Conservation (phyloP, 64 coral and sea anemone genomes). For the Exaiptasia diaphana region DNA sequence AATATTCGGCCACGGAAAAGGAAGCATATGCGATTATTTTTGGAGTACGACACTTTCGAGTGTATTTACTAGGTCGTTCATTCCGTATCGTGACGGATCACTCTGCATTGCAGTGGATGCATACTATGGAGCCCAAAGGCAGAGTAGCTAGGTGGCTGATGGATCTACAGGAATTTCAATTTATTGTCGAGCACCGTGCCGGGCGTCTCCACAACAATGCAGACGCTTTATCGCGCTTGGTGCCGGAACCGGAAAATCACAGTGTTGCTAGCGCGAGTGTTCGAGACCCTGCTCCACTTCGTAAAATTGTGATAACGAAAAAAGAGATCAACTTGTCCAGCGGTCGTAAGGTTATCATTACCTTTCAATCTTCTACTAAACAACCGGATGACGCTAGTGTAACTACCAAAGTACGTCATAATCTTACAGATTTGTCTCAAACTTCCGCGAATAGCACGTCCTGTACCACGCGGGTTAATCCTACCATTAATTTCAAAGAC, state of each 20-base stretch:
- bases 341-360: neutral
- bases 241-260: neutral
- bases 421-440: no score
- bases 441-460: no score
- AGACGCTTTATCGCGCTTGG: neutral
- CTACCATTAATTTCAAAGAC: neutral
- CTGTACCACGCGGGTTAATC: neutral
- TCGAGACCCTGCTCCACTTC: neutral
- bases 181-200: neutral
- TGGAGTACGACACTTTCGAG: neutral
- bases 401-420: no score
- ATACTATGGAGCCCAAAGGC: constrained; percentile 25
- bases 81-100: constrained; percentile 27
- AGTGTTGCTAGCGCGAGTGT: neutral
- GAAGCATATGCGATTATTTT: constrained; percentile 29
- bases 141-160: constrained; percentile 6
- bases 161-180: constrained; percentile 31
- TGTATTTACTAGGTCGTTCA: neutral
- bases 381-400: no score
- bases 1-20: constrained; percentile 29
- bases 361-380: neutral
- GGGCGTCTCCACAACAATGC: neutral
- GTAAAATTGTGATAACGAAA: neutral
- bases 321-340: neutral
- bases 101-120: neutral